phyloP scores from a whole-genome alignment of 2,113 vertebrate species.

The Semnopithecus entellus region DNA sequence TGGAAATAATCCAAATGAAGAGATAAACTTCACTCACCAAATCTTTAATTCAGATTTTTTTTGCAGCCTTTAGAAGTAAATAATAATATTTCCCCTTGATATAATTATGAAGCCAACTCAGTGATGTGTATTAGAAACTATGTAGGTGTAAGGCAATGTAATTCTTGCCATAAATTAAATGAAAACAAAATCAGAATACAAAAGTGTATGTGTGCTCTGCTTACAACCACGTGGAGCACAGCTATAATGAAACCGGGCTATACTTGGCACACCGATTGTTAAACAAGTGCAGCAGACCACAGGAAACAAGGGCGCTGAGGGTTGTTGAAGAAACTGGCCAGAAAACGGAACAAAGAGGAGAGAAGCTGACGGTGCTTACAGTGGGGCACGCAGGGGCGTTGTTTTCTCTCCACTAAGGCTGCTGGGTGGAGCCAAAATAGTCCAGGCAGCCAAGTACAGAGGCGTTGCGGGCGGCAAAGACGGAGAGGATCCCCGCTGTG shows the following conservation, averaged over 20 bases:
- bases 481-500: fast-evolving
- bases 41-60: not conserved
- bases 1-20: not conserved
- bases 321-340: not conserved
- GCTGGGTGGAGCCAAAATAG: not conserved
- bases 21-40: not conserved
- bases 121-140: not conserved
- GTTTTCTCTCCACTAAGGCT: not conserved
- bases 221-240: not conserved
- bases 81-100: not conserved
- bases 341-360: not conserved
- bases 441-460: not conserved
- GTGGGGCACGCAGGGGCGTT: not conserved
- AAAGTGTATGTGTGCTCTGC: not conserved
- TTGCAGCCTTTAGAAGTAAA: not conserved
- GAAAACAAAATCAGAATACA: not conserved
- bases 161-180: not conserved
- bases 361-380: not conserved
- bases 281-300: not conserved
- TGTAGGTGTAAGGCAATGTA: not conserved
- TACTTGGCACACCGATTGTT: not conserved
- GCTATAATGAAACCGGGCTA: not conserved
- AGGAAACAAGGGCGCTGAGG: not conserved
- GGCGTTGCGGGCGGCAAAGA: not conserved
- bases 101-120: not conserved